phyloP scores from a whole-genome alignment of 2,113 vertebrate species.

The Tor tambroides region DNA sequence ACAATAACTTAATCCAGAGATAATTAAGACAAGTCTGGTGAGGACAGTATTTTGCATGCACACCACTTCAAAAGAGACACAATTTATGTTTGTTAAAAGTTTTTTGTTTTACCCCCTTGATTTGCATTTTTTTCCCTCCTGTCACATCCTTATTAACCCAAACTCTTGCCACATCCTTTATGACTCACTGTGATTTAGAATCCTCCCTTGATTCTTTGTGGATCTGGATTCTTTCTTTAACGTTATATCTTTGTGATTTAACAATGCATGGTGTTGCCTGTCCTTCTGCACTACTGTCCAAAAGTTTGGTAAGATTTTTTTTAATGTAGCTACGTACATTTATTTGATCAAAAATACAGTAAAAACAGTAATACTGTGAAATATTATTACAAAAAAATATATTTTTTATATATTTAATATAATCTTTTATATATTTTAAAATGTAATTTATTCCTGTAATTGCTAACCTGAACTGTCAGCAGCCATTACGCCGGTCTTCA shows the following conservation, averaged over 20 bases:
- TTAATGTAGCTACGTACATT: background rate
- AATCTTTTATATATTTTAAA: too few species aligned
- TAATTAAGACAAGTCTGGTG: constrained; percentile 67
- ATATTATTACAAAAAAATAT: too few species aligned
- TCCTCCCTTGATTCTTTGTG: background rate
- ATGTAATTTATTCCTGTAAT: too few species aligned
- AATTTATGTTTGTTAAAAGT: constrained; percentile 32
- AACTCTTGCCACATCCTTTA: background rate
- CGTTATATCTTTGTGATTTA: background rate
- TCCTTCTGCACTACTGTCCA: background rate
- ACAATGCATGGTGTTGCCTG: background rate
- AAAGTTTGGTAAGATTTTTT: too few species aligned
- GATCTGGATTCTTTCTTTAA: background rate
- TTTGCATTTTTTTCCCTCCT: background rate
- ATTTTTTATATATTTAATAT: too few species aligned
- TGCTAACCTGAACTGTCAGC: too few species aligned
- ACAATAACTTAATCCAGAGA: constrained; percentile 69
- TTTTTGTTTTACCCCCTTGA: background rate
- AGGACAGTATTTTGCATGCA: constrained; percentile 32
- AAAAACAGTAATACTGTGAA: background rate
- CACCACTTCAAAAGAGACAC: constrained; percentile 1
- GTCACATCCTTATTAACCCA: constrained; percentile 20
- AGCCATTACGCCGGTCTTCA: too few species aligned
- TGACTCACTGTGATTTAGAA: background rate
- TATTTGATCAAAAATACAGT: background rate